Percentiles rank a stretch among this genome's conserved stretches.
Evolutionary conservation across 2,797 vertebrate genomes (phyloP).

Genomic region (Basileuterus tristriatus): DNA sequence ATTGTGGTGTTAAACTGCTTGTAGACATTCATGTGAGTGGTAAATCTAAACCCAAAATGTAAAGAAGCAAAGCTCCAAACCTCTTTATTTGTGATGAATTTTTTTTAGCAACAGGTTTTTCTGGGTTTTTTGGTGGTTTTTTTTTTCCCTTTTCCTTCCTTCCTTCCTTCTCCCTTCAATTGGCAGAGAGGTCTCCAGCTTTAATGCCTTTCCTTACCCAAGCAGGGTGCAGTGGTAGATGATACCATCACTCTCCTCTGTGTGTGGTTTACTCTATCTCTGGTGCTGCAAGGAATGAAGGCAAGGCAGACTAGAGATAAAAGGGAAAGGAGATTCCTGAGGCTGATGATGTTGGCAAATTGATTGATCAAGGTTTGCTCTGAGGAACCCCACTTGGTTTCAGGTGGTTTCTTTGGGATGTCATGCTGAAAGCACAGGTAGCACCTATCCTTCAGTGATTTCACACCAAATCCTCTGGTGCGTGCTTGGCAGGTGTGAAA

Average conservation of each 20-base stretch:
- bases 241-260: background rate
- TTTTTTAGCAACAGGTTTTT: constrained; percentile 74
- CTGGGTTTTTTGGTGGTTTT: background rate
- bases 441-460: background rate
- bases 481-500: background rate
- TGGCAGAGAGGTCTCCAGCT: background rate
- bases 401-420: background rate
- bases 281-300: background rate
- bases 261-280: background rate
- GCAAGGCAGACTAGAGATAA: background rate
- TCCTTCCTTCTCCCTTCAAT: background rate
- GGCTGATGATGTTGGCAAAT: background rate
- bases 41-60: background rate
- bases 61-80: background rate
- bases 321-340: background rate
- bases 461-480: background rate
- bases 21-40: background rate
- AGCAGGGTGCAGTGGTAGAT: background rate
- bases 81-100: background rate
- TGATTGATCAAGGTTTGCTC: background rate
- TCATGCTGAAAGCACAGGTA: background rate
- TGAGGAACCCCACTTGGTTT: background rate
- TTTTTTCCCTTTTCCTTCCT: accelerated
- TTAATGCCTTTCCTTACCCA: background rate
- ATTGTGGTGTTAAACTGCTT: constrained; percentile 22